These are phyloP conservation scores for Phortica magna DNA, from an alignment of 2,888 invertebrate genomes.

Conservation along the genomic window DNA sequence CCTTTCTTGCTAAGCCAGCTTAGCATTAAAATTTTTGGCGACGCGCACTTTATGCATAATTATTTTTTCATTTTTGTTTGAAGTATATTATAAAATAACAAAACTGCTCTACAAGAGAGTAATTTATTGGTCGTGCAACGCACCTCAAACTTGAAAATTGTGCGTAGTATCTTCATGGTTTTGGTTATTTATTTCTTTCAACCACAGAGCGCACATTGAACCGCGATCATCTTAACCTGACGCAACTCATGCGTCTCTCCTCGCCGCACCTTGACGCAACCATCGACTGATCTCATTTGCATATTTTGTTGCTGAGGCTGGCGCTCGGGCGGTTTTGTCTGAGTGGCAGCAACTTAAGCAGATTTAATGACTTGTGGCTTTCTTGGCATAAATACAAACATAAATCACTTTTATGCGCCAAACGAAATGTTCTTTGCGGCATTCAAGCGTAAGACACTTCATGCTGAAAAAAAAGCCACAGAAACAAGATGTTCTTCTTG, in stretches of 20 bases:
- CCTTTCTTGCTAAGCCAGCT: not conserved
- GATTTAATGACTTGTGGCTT: constrained; percentile 65
- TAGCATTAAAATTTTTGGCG: not conserved
- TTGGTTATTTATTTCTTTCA: not conserved
- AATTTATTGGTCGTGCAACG: no score
- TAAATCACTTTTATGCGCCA: constrained; percentile 56
- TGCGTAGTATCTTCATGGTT: not conserved
- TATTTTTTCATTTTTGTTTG: not conserved
- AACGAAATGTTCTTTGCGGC: not conserved
- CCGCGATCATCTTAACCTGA: not conserved
- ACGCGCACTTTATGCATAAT: not conserved
- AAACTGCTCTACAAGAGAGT: no score
- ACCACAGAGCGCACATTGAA: constrained; percentile 4
- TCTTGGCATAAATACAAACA: constrained; percentile 44
- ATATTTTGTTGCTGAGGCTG: constrained; percentile 33
- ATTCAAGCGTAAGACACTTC: not conserved
- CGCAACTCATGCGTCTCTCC: constrained; percentile 36
- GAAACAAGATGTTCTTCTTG: not conserved
- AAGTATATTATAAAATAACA: no score
- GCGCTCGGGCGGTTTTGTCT: constrained; percentile 6
- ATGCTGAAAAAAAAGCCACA: not conserved
- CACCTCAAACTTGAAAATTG: no score
- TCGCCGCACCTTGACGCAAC: constrained; percentile 37
- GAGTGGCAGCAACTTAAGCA: constrained; percentile 59
- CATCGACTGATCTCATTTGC: constrained; percentile 36